Conservation (phyloP, 2,888 invertebrate species). For the Digitonthophagus gazella region DNA sequence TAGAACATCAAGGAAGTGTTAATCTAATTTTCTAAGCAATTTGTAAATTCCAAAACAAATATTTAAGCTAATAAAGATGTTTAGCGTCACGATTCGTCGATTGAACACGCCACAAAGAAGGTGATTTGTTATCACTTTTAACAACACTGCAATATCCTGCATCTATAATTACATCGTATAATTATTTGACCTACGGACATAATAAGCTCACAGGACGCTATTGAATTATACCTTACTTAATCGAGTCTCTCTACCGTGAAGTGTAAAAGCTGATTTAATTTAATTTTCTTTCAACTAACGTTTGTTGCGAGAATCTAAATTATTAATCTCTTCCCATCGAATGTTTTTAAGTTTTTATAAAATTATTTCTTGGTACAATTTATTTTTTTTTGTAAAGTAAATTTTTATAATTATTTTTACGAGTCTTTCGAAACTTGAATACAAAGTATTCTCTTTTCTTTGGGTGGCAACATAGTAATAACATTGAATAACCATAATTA, state of each 20-base stretch:
- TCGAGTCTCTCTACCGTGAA: background rate
- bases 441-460: background rate
- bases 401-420: background rate
- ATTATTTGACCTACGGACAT: background rate
- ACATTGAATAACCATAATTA: background rate
- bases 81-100: too few relatives aligned
- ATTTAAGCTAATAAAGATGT: too few relatives aligned
- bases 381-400: background rate
- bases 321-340: background rate
- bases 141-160: background rate
- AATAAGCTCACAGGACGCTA: background rate
- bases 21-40: too few relatives aligned
- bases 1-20: too few relatives aligned
- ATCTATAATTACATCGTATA: background rate
- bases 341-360: background rate
- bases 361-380: background rate
- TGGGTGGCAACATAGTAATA: background rate
- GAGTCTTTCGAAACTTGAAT: background rate
- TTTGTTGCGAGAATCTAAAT: background rate
- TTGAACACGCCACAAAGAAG: too few relatives aligned
- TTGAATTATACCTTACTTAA: background rate
- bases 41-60: too few relatives aligned
- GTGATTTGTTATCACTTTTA: too few relatives aligned
- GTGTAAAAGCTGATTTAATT: background rate
- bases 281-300: background rate